Conservation (phyloP, 2,888 invertebrate genomes). For the Galerucella calmariensis region DNA sequence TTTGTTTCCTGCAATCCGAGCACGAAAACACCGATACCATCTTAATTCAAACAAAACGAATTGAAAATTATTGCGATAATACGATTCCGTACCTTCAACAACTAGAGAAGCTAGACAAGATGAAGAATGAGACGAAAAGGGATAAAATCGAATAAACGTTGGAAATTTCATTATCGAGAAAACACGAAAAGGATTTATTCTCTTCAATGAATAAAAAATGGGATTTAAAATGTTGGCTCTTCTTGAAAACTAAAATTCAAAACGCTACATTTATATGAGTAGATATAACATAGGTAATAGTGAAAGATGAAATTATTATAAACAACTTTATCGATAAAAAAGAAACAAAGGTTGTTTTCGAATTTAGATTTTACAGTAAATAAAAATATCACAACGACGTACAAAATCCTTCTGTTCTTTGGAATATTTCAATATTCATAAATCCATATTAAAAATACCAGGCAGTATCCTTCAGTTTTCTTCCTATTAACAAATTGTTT, state of each 20-base stretch:
- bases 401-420: no score
- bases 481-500: no score
- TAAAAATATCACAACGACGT: no score
- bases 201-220: neutral
- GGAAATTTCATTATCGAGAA: conserved; percentile 31
- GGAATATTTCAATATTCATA: no score
- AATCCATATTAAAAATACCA: no score
- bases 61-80: conserved; percentile 45
- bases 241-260: neutral
- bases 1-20: conserved; percentile 48
- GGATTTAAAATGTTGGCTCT: neutral
- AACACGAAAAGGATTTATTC: conserved; percentile 17
- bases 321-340: no score
- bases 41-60: conserved; percentile 46
- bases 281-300: neutral
- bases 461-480: no score
- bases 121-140: conserved; percentile 15
- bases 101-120: conserved; percentile 26
- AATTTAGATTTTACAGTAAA: no score
- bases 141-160: conserved; percentile 28
- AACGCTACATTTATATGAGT: neutral
- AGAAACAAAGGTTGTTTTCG: no score
- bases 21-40: conserved; percentile 45
- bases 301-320: no score
- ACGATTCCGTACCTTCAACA: conserved; percentile 33